These are phyloP conservation scores for Eustalomyia histrio DNA, from an alignment of 2,888 invertebrate species.

Conservation along the genomic window DNA sequence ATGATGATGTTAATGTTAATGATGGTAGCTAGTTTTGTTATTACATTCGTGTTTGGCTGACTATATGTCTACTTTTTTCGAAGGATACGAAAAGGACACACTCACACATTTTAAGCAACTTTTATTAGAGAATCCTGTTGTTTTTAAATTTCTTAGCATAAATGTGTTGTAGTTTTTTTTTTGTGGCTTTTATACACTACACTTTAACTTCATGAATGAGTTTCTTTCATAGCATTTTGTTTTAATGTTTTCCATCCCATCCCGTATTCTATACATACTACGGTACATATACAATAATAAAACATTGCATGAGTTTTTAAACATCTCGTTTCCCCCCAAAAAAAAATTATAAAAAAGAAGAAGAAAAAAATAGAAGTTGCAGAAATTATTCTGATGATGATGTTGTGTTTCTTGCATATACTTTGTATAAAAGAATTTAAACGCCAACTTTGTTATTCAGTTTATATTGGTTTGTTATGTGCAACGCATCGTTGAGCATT, in stretches of 20 bases:
- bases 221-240: constrained; percentile 30
- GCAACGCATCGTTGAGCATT: constrained; percentile 49
- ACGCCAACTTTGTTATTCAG: constrained; percentile 53
- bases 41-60: constrained; percentile 54
- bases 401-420: constrained; percentile 13
- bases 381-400: constrained; percentile 44
- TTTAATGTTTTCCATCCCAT: constrained; percentile 30
- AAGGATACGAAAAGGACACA: background rate
- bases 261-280: constrained; percentile 26
- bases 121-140: constrained; percentile 35
- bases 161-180: constrained; percentile 28
- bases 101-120: constrained; percentile 7
- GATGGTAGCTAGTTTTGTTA: constrained; percentile 15
- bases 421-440: constrained; percentile 59
- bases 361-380: constrained; percentile 29
- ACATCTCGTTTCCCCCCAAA: constrained; percentile 28
- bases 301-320: constrained; percentile 27
- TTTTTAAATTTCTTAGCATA: constrained; percentile 18
- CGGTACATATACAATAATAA: constrained; percentile 5
- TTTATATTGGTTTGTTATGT: constrained; percentile 49
- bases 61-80: constrained; percentile 34
- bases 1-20: constrained; percentile 26
- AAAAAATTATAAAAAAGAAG: constrained; percentile 8
- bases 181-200: constrained; percentile 28
- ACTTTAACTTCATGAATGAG: constrained; percentile 37